These are phyloP conservation scores for Dreissena rostriformis DNA, from an alignment of 1,140 invertebrate species.

Conservation along the genomic window DNA sequence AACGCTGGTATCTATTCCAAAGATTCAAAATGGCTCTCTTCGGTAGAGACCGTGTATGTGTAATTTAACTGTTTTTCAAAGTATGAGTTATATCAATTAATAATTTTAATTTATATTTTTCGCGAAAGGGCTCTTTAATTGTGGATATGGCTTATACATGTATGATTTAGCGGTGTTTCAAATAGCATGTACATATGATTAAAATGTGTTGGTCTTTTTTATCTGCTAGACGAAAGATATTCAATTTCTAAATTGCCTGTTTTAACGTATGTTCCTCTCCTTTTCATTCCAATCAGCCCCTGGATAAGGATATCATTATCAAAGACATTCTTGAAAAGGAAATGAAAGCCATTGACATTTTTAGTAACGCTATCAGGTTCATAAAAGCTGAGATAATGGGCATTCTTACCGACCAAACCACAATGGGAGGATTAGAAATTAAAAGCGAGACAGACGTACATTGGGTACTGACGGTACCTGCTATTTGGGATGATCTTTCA, in stretches of 20 bases:
- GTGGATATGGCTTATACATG: no score
- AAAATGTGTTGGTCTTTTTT: no score
- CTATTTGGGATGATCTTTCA: constrained; percentile 42
- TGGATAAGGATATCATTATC: constrained; percentile 2
- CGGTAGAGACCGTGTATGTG: no score
- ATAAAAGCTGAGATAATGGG: not conserved
- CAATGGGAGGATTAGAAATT: not conserved
- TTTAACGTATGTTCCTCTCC: no score
- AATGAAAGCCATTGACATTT: constrained; percentile 31
- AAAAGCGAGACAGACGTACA: constrained; percentile 23
- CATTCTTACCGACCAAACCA: not conserved
- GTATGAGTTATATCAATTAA: not conserved
- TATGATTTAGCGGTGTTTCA: no score
- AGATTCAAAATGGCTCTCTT: not conserved
- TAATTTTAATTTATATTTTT: no score
- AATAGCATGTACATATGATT: no score
- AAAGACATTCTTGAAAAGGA: constrained; percentile 38
- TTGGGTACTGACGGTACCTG: constrained; percentile 44
- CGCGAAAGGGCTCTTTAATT: no score
- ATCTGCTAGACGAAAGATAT: no score
- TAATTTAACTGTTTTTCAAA: no score
- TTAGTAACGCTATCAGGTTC: constrained; percentile 19
- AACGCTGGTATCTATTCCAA: not conserved
- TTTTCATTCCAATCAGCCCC: not conserved
- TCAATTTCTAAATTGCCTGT: no score